Evolutionary conservation across 2,113 vertebrate species (phyloP).

Genomic region (Caranx melampygus): DNA sequence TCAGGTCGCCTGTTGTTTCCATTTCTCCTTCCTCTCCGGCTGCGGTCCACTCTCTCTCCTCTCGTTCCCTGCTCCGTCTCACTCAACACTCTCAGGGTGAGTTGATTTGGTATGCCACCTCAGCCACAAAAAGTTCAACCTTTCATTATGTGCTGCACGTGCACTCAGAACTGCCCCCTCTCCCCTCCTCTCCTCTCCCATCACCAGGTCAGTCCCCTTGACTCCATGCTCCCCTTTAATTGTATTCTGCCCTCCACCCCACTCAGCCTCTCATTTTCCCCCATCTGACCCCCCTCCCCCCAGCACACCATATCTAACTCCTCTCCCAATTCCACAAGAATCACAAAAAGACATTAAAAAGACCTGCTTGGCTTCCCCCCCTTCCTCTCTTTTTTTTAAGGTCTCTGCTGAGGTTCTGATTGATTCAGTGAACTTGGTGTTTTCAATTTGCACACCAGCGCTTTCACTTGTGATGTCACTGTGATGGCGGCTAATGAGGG

Average conservation of each 20-base stretch:
- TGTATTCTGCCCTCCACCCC: slow-evolving; percentile 77
- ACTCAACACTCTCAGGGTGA: slow-evolving; percentile 85
- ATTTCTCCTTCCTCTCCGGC: slow-evolving; percentile 71
- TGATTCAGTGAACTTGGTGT: slow-evolving; percentile 62
- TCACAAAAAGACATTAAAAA: slow-evolving; percentile 45
- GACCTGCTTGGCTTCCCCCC: neutral
- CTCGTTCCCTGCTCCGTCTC: slow-evolving; percentile 40
- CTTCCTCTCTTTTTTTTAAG: neutral
- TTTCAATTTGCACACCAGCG: slow-evolving; percentile 64
- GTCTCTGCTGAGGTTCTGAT: slow-evolving; percentile 60
- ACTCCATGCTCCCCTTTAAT: slow-evolving; percentile 83
- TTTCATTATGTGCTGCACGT: slow-evolving; percentile 87
- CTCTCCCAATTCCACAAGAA: slow-evolving; percentile 57
- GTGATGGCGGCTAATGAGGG: slow-evolving; percentile 76
- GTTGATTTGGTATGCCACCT: slow-evolving; percentile 91
- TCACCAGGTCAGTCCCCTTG: slow-evolving; percentile 87
- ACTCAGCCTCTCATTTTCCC: slow-evolving; percentile 58
- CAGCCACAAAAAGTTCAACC: slow-evolving; percentile 86
- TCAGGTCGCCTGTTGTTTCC: slow-evolving; percentile 62
- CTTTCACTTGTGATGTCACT: slow-evolving; percentile 72
- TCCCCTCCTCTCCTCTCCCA: slow-evolving; percentile 73
- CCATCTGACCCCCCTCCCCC: slow-evolving; percentile 30
- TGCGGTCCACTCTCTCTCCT: slow-evolving; percentile 7
- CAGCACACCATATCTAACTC: slow-evolving; percentile 23
- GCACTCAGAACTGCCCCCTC: slow-evolving; percentile 67